Percentiles rank a stretch among this genome's conserved stretches.
These are phyloP conservation scores for Artemia sinica DNA, from an alignment of 2,888 invertebrate genomes.

Conservation along the genomic window DNA sequence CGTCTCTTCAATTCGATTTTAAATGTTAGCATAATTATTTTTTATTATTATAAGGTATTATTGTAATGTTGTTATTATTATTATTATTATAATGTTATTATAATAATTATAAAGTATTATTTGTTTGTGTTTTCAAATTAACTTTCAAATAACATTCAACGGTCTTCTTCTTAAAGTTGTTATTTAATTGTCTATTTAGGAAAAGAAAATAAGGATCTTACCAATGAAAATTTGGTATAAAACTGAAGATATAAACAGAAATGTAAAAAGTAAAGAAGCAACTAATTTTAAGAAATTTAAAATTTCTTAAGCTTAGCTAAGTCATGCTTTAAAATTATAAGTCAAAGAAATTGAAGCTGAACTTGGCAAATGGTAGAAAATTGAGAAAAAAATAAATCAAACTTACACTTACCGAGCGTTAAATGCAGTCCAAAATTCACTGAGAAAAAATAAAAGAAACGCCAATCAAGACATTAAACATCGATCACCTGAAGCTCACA, in stretches of 20 bases:
- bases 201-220: too few relatives aligned
- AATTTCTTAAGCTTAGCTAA: conserved; percentile 3
- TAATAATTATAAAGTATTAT: too few relatives aligned
- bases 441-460: conserved; percentile 8
- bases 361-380: conserved; percentile 12
- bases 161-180: too few relatives aligned
- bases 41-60: too few relatives aligned
- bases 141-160: too few relatives aligned
- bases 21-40: too few relatives aligned
- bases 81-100: too few relatives aligned
- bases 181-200: too few relatives aligned
- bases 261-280: background rate
- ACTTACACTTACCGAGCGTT: conserved; percentile 5
- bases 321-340: background rate
- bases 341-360: background rate
- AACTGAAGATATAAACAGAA: background rate
- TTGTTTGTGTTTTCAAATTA: too few relatives aligned
- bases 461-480: conserved; percentile 9
- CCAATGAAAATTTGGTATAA: too few relatives aligned
- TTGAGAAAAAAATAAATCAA: background rate
- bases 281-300: conserved; percentile 5
- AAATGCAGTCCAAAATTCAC: conserved; percentile 13
- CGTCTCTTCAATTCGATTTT: too few relatives aligned
- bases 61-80: too few relatives aligned
- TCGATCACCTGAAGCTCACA: background rate